A percentile compares a stretch with the other conserved stretches of the same genome.
These are phyloP conservation scores for Orthosia gothica DNA, from an alignment of 2,888 invertebrate genomes.

Conservation along the genomic window DNA sequence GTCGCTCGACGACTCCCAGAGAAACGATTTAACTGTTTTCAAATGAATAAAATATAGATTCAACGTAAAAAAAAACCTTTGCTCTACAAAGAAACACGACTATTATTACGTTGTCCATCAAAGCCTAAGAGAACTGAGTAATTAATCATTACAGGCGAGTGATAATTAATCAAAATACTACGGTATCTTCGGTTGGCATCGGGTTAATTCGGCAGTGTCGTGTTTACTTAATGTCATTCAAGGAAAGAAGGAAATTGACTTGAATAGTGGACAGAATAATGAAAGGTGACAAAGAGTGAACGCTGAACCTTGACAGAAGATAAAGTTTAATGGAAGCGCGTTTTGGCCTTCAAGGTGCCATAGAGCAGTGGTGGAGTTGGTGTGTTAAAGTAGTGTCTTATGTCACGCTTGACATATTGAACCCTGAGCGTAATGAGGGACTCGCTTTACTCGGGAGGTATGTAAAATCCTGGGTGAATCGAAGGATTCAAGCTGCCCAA, in stretches of 20 bases:
- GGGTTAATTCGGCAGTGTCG: constrained; percentile 16
- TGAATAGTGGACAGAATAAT: constrained; percentile 3
- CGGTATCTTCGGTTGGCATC: neutral
- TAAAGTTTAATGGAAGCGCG: too few species aligned
- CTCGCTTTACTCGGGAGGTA: too few species aligned
- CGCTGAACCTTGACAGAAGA: neutral
- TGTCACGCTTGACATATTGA: too few species aligned
- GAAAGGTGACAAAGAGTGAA: neutral
- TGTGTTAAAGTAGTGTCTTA: too few species aligned
- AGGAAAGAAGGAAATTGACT: constrained; percentile 10
- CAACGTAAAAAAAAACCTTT: neutral
- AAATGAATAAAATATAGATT: neutral
- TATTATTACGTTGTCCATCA: constrained; percentile 1
- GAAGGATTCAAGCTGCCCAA: too few species aligned
- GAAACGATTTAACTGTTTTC: too few species aligned
- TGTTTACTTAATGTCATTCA: constrained; percentile 2
- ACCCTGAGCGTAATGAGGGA: too few species aligned
- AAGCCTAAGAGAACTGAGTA: neutral
- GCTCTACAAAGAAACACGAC: neutral
- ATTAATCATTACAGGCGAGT: constrained; percentile 4
- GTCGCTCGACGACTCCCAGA: too few species aligned
- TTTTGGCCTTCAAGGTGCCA: too few species aligned
- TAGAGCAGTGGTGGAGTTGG: too few species aligned
- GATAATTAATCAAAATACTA: constrained; percentile 41
- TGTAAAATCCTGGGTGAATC: too few species aligned